Evolutionary conservation across 2,113 vertebrate species (phyloP).

Genomic region (Excalfactoria chinensis): DNA sequence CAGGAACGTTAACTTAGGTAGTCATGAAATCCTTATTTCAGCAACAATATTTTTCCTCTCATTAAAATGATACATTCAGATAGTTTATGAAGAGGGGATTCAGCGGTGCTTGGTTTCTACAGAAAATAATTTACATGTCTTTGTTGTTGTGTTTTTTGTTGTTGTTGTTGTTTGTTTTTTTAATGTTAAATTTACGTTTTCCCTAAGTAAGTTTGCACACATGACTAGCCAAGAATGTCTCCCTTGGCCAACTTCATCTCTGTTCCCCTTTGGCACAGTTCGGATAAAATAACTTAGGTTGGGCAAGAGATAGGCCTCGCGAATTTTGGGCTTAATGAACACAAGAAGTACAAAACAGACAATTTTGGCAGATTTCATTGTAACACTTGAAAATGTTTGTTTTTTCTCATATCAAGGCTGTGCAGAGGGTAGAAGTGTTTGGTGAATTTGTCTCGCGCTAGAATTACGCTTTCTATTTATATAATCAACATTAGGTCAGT

Average conservation of each 20-base stretch:
- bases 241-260: slow-evolving; percentile 38
- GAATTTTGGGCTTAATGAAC: slow-evolving; percentile 70
- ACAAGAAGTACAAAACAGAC: slow-evolving; percentile 59
- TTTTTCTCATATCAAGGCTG: slow-evolving; percentile 66
- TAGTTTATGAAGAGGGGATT: neutral
- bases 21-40: neutral
- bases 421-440: slow-evolving; percentile 61
- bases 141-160: neutral
- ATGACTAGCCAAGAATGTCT: slow-evolving; percentile 23
- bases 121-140: neutral
- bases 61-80: neutral
- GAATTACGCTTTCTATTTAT: slow-evolving; percentile 61
- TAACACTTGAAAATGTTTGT: slow-evolving; percentile 72
- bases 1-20: slow-evolving; percentile 1
- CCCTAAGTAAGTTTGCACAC: slow-evolving; percentile 5
- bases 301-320: slow-evolving; percentile 61
- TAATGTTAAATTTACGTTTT: slow-evolving; percentile 22
- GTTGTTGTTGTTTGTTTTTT: neutral
- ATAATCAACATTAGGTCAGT: slow-evolving; percentile 57
- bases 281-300: slow-evolving; percentile 67
- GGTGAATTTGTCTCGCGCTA: slow-evolving; percentile 59
- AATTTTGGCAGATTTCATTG: slow-evolving; percentile 72
- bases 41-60: neutral
- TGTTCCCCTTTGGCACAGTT: slow-evolving; percentile 55
- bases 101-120: neutral